Evolutionary conservation across 2,888 invertebrate genomes (phyloP).

Genomic region (Mactromeris polynyma): DNA sequence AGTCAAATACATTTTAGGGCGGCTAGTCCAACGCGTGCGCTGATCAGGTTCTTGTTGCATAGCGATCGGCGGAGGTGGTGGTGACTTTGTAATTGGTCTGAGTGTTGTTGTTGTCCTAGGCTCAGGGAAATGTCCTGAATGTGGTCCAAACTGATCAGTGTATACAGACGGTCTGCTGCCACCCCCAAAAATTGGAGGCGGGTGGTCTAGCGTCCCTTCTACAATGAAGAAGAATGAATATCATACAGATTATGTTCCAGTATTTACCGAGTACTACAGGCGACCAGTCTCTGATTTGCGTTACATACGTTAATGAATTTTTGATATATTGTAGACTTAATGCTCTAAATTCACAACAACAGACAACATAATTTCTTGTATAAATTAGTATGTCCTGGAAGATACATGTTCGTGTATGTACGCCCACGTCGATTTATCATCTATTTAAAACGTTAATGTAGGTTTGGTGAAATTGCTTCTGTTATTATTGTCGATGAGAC

Average conservation of each 20-base stretch:
- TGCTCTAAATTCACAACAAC: too few relatives aligned
- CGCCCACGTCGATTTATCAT: too few relatives aligned
- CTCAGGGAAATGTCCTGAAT: background rate
- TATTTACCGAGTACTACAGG: background rate
- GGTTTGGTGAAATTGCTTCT: too few relatives aligned
- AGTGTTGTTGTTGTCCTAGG: background rate
- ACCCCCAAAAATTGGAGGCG: slow-evolving; percentile 56
- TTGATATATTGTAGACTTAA: too few relatives aligned
- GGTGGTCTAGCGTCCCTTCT: slow-evolving; percentile 41
- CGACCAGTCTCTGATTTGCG: background rate
- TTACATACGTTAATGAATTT: too few relatives aligned
- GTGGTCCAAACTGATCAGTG: background rate
- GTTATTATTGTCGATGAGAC: too few relatives aligned
- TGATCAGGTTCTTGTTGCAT: background rate
- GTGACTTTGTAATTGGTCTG: background rate
- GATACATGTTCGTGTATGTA: too few relatives aligned
- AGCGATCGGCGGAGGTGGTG: slow-evolving; percentile 52
- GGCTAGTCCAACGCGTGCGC: background rate
- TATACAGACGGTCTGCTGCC: slow-evolving; percentile 34
- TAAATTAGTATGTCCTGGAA: too few relatives aligned
- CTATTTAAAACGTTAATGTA: too few relatives aligned
- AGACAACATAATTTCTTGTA: too few relatives aligned
- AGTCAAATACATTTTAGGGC: background rate
- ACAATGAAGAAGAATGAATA: background rate
- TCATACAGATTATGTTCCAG: background rate